Conservation (phyloP, 2,888 invertebrate genomes). For the Acrocyrtus sp. region DNA sequence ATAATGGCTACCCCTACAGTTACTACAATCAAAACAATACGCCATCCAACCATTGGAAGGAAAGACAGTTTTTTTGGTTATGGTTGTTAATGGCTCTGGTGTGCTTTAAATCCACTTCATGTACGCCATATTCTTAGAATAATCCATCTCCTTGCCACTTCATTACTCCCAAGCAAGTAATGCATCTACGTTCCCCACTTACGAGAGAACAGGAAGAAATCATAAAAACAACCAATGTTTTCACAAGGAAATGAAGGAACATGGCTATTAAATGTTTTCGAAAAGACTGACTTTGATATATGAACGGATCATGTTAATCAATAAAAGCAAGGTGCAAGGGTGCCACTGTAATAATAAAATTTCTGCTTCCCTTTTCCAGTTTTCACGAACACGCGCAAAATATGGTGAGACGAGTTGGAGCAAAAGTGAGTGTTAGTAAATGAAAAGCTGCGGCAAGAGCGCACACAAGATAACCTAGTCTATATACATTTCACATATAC, state of each 20-base stretch:
- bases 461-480: no score
- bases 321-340: conserved; percentile 46
- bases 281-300: conserved; percentile 50
- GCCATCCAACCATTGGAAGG: no score
- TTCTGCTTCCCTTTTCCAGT: conserved; percentile 23
- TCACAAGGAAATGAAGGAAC: conserved; percentile 48
- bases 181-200: no score
- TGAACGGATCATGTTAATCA: conserved; percentile 53
- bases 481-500: no score
- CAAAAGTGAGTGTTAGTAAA: background rate
- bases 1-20: no score
- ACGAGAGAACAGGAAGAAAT: conserved; percentile 39
- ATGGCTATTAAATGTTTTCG: conserved; percentile 47
- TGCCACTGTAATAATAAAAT: conserved; percentile 42
- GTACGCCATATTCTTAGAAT: no score
- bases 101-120: no score
- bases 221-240: conserved; percentile 47
- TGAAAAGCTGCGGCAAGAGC: background rate
- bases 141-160: no score
- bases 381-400: conserved; percentile 6
- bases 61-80: no score
- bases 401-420: background rate
- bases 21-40: no score
- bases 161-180: no score
- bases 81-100: no score